Evolutionary conservation across 2,888 invertebrate species (phyloP), one percentile per base, ranked within the genome.

Genomic region (Nemapogon koenigi): DNA sequence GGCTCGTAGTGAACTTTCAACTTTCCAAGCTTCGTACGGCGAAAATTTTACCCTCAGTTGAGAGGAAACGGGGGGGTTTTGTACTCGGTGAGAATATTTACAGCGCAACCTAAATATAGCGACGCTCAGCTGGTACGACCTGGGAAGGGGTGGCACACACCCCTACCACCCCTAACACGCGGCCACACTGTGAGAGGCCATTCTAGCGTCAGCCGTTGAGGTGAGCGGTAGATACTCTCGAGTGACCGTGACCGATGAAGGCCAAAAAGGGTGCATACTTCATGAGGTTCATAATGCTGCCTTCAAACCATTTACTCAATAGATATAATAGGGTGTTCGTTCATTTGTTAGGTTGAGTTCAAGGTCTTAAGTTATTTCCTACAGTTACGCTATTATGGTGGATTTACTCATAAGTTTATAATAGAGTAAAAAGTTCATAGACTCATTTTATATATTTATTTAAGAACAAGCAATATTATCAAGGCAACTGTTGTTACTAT

Each of bases 101-200:
- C 75, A 75, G 75, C 75, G 66, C 72, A 75, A 72, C 72, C 76
- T 78, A 76, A 75, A 78, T 78, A 78, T 76, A 78, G 76, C 73
- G 72, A 61, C 65, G 75, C 75, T 75, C 76, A 76, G 75, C 76
- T 78, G 76, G 76, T 59, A 67, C 70, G 62, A 55, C 46, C 35
- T 57, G 52, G 32, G 32, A 33, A 46, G 49, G 59, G 57, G 55
- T 51, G 66, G 68, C 43, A 46, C 51, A 35, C 52, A 25, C 16
- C 19, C 18, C 31, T 32, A 18, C 38, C 38, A 10, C 28, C 15
- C 35, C 14, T 15, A 13, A 18, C 17, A 7, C 52, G 29, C 13
- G 10, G 53, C 46, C 46, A 44, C 47, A 31, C 46, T 48, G 51
- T 49, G 48, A 57, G 65, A 66, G 62, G 65, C 68, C 71, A 78